Evolutionary conservation across 2,113 vertebrate genomes (phyloP), one percentile per base, ranked within the genome.

Genomic region (Mastomys coucha): DNA sequence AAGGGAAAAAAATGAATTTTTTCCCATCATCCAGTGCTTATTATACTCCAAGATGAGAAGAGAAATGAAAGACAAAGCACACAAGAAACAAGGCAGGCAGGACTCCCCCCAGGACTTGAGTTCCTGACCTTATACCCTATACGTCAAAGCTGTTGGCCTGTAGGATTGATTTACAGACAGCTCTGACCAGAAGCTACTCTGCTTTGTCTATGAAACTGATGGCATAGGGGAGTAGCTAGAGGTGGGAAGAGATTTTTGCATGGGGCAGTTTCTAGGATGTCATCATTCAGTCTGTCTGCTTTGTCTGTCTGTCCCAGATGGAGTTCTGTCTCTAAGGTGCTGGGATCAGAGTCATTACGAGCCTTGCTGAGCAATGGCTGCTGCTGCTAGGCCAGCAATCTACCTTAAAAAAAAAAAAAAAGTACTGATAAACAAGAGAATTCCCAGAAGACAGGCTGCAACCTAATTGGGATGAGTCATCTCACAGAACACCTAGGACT

Each of bases 391-490:
- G 33, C 51, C 84, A 89, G 76, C 58, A 65, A 78, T 49, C 81
- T n/a, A 78, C 31, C 4, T 87, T 13, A 58, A n/a, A 69, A 11
- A 80, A 58, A 85, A 45, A 63, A 45, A 26, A 31, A 87, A 2
- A 6, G 69, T 49, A 73, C 75, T 16, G 20, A 76, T 96, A 96
- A 98, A 95, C 92, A 97, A 63, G 56, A 91, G 67, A 70, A 96
- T 91, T 73, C 90, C 88, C 97, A 91, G 33, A 20, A 84, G 96
- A 93, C 70, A 80, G 63, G 56, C 33, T 0, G 10, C 5, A 63
- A 82, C 8, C 91, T 97, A 97, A 93, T 45, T 92, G 72, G 67
- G 72, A n/a, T 97, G 85, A 92, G 70, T 95, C 81, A 91, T 95
- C 94, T 88, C 82, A 63, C 51, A 70, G 53, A 49, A 70, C 70